Percentiles rank a stretch among this genome's conserved stretches.
Conservation (phyloP, 2,113 vertebrate species). For the Notothenia rossii region DNA sequence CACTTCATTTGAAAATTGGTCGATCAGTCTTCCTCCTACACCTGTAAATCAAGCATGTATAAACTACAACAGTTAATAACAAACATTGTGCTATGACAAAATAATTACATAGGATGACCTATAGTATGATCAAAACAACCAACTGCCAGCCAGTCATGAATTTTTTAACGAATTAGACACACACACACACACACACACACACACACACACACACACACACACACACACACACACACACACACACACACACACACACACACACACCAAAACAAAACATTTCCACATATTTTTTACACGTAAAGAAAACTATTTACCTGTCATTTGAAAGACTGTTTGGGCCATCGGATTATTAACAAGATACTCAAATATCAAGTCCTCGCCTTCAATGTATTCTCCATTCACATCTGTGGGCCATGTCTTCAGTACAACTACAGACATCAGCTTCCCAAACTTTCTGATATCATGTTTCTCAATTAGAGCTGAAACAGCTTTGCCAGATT, state of each 20-base stretch:
- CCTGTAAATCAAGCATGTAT: slow-evolving; percentile 11
- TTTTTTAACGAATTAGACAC: not conserved
- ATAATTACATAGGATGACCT: not conserved
- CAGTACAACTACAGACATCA: slow-evolving; percentile 52
- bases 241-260: no score
- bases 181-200: not conserved
- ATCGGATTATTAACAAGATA: slow-evolving; percentile 46
- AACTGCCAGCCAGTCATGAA: not conserved
- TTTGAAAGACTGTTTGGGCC: slow-evolving; percentile 29
- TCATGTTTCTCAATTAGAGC: not conserved
- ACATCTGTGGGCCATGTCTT: slow-evolving; percentile 46
- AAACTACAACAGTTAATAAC: no score
- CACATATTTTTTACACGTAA: no score
- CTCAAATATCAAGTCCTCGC: slow-evolving; percentile 31
- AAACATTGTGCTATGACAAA: no score
- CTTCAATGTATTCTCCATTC: slow-evolving; percentile 22
- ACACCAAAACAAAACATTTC: no score
- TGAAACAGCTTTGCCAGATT: slow-evolving; percentile 5
- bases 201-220: no score
- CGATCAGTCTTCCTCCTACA: not conserved
- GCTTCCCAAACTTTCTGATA: slow-evolving; percentile 48
- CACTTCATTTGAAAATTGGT: slow-evolving; percentile 31
- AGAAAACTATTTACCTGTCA: slow-evolving; percentile 42
- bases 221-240: no score
- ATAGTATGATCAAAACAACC: not conserved